Base-by-base conservation (phyloP, 1,140 invertebrate genomes). In the Leptonema lineaticorne region DNA sequence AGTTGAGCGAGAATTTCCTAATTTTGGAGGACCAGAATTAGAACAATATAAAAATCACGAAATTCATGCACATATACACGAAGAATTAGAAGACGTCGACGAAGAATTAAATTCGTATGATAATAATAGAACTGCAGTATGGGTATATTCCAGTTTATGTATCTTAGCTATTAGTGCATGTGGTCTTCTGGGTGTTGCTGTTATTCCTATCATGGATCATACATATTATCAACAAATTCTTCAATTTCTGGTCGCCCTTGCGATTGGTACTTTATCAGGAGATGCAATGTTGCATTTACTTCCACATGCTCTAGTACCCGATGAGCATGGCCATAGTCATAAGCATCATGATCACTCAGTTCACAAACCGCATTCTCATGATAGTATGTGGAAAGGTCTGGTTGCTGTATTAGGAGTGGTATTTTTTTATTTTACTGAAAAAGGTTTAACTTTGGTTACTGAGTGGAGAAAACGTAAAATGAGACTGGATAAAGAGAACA, bases 211-310 rank as follows among this genome's bases (percentile, higher is more conserved):
- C 9, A 95, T 96, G 89, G 88, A 93, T 76, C 92, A 92, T 75
- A 86, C 87, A 62, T 94, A 94, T 79, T 97, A 96, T 77, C 90
- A 96, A 74, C 90, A 94, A 71, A 80, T 97, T 33, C 82, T 97
- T 64, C 94, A 96, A 78, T 96, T 95, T 79, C 82, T 97, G 63
- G 93, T 97, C 3, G 93, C 94, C 0, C 81, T 97, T 63, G 95
- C 95, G 28, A 90, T 97, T 29, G 95, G 94, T 11, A 94, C 94
- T 3, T 82, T 98, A 56, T 90, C 92, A 41, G 94, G 94, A 4
- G 95, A 97, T 84, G 95, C 95, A 1, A 81, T 97, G 26, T 84
- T 98, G 66, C 95, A 98, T 86, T 85, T 98, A 16, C 84, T 97
- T 75, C 95, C 95, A 56, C 95, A 97, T 82, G 94, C 90, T 72